Percentiles rank a stretch among this genome's conserved stretches.
These are phyloP conservation scores for Linurgus olivaceus DNA, from an alignment of 2,797 vertebrate species.

Conservation along the genomic window DNA sequence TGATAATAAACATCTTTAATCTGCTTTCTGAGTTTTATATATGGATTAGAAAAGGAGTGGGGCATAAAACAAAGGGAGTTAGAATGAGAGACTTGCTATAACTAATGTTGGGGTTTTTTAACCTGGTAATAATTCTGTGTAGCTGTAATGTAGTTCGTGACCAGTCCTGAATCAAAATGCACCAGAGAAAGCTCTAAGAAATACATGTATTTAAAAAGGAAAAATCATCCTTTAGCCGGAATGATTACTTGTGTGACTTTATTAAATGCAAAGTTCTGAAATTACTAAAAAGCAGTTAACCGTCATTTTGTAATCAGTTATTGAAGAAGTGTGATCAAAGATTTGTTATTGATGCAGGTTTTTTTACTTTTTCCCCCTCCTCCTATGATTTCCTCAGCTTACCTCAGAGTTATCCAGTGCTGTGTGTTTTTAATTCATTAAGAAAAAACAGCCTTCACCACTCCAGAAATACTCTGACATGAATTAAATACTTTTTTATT, in stretches of 20 bases:
- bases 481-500: neutral
- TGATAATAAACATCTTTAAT: neutral
- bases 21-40: neutral
- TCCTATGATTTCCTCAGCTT: neutral
- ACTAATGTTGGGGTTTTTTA: neutral
- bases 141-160: neutral
- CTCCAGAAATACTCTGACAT: neutral
- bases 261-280: neutral
- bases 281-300: neutral
- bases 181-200: neutral
- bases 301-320: neutral
- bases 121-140: neutral
- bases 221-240: neutral
- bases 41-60: neutral
- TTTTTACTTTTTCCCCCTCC: neutral
- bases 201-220: neutral
- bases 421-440: neutral
- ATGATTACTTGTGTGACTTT: neutral
- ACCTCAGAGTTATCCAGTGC: neutral
- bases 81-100: neutral
- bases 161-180: neutral
- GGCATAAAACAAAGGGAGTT: neutral
- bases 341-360: rapidly evolving
- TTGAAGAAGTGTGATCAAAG: neutral
- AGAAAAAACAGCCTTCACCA: neutral